Conservation (phyloP, 2,797 vertebrate genomes). For the Acestrorhynchus altus region DNA sequence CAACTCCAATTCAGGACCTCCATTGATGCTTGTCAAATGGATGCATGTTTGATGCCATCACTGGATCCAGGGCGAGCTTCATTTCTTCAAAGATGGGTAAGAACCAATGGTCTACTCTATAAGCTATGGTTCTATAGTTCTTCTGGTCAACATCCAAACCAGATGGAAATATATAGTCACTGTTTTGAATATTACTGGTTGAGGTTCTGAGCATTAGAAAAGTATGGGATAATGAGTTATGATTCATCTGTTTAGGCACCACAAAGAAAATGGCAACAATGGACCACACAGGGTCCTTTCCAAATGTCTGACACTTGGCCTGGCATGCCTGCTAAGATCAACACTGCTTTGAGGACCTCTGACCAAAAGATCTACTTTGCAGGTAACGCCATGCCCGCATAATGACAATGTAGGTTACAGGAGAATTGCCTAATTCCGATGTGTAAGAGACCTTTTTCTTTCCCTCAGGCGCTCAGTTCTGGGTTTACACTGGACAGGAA, state of each 20-base stretch:
- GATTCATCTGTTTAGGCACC: constrained; percentile 67
- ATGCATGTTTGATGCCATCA: constrained; percentile 86
- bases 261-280: constrained; percentile 62
- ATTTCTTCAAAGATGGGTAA: constrained; percentile 94
- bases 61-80: constrained; percentile 80
- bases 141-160: too few relatives aligned
- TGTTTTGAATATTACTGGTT: too few relatives aligned
- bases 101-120: constrained; percentile 47
- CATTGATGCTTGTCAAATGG: constrained; percentile 78
- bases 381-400: constrained; percentile 72
- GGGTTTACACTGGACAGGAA: constrained; percentile 85
- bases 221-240: too few relatives aligned
- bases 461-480: constrained; percentile 84
- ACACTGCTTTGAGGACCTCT: constrained; percentile 88
- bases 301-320: constrained; percentile 82
- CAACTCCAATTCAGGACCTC: constrained; percentile 70
- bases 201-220: too few relatives aligned
- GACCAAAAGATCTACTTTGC: constrained; percentile 89
- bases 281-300: constrained; percentile 77
- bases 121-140: too few relatives aligned
- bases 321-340: constrained; percentile 82
- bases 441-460: constrained; percentile 10
- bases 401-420: background rate
- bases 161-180: too few relatives aligned
- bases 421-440: background rate